Base-by-base conservation (phyloP, 2,888 invertebrate genomes). In the Timema cristinae region DNA sequence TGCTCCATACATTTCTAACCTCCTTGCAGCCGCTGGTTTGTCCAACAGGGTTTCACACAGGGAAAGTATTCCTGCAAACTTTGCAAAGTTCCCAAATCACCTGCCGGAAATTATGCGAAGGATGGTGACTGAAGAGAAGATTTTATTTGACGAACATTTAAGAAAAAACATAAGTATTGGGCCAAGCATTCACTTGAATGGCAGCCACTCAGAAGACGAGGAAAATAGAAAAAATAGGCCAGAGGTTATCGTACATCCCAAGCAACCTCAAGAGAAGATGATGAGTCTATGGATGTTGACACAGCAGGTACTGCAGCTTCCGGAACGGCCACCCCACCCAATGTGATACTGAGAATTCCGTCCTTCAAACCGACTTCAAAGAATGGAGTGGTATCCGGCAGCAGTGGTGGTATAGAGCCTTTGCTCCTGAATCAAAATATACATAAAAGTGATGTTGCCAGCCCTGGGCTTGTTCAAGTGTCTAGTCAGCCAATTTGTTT, bases 291-390 rank as follows among this genome's bases (percentile, higher is more conserved):
- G 16, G 71, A 73, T 56, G 66, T 56, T 48, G 72, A 72, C 50
- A 51, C 71, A 52, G 61, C 70, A 56, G 48, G 67, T 47, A 70
- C 54, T 75, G 85, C 86, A 74, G 87, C 89, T 70, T 86, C 87
- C 73, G 87, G 88, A 78, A 81, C 82, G 74, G 82, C 82, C 75
- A 82, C 82, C 76, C 82, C 82, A 68, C 82, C 81, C 77, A 82
- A 83, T 78, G 91, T 93, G 84, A 94, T 95, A 84, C 89, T 95
- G 80, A 94, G 93, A 86, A 94, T 95, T 89, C 95, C 95, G 87
- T 94, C 95, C 87, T 95, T 92, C 85, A 91, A 90, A 83, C 92
- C 94, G 61, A 80, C 77, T 54, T 77, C 75, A 71, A 73, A 73
- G 68, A 73, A 73, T 50, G 73, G 73, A 69, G 73, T 73, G 73